Percentiles rank a stretch among this genome's conserved stretches.
Evolutionary conservation across 2,113 vertebrate species (phyloP).

Genomic region (Epinephelus moara): DNA sequence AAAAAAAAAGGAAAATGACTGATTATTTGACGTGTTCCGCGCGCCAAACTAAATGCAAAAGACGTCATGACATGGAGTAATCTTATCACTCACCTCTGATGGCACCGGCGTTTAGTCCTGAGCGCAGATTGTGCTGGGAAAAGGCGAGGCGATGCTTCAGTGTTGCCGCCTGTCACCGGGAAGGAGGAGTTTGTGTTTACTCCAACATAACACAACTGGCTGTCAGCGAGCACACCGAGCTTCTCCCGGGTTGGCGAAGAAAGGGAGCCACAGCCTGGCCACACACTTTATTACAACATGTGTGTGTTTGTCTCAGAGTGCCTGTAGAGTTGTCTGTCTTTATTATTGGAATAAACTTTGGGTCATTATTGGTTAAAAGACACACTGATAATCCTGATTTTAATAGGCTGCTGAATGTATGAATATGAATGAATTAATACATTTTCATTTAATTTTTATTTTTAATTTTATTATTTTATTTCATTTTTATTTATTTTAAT

Average conservation of each 20-base stretch:
- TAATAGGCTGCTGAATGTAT: neutral
- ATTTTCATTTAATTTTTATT: too few relatives aligned
- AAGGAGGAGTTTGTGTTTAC: conserved; percentile 76
- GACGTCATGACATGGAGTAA: neutral
- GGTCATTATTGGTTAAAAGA: neutral
- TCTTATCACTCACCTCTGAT: conserved; percentile 56
- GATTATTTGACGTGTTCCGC: neutral
- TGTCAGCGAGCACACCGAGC: conserved; percentile 21
- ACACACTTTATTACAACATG: conserved; percentile 19
- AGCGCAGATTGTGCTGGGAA: conserved; percentile 44
- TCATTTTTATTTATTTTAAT: too few relatives aligned
- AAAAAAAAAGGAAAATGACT: conserved; percentile 7
- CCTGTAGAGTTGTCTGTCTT: neutral
- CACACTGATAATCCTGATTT: neutral
- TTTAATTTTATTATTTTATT: too few relatives aligned
- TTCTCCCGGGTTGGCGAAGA: neutral
- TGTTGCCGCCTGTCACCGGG: conserved; percentile 74
- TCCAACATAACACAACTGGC: conserved; percentile 61
- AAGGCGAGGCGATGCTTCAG: conserved; percentile 70
- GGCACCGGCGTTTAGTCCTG: conserved; percentile 40
- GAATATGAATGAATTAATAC: too few relatives aligned
- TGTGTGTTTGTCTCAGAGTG: neutral
- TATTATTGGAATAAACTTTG: neutral
- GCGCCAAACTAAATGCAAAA: neutral
- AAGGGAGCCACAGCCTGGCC: conserved; percentile 65